Conservation (phyloP, 2,113 vertebrate genomes). For the Stigmatopora nigra region DNA sequence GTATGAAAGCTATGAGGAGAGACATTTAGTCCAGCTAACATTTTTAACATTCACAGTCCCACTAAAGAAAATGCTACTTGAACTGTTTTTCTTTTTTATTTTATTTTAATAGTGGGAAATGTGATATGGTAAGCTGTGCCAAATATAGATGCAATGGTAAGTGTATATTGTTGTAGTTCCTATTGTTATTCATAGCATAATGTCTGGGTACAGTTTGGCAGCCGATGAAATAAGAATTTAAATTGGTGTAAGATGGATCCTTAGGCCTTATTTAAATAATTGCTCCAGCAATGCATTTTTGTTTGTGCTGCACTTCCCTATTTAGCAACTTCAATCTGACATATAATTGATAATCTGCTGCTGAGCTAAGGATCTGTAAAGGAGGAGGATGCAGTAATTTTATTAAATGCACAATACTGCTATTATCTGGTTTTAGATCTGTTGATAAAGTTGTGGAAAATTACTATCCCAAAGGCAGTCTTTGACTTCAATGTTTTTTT, state of each 20-base stretch:
- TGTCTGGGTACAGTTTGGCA: conserved; percentile 22
- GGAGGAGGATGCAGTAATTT: not conserved
- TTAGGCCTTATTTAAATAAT: conserved; percentile 41
- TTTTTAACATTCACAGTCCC: not conserved
- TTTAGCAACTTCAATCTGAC: conserved; percentile 11
- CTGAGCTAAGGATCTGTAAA: conserved; percentile 1
- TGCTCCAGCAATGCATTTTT: conserved; percentile 6
- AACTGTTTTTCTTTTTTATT: not conserved
- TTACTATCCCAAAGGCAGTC: conserved; percentile 9
- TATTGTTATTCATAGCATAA: conserved; percentile 23
- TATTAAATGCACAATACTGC: not conserved
- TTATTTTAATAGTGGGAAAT: not conserved
- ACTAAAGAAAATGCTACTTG: not conserved
- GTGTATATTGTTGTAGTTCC: conserved; percentile 13
- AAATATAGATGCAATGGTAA: conserved; percentile 15
- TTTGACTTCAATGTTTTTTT: conserved; percentile 5
- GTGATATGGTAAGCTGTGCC: conserved; percentile 13
- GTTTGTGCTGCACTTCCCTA: conserved; percentile 11
- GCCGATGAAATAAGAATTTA: conserved; percentile 31
- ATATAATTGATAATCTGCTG: conserved; percentile 1
- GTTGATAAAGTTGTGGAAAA: not conserved
- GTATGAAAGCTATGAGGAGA: not conserved
- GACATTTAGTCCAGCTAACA: not conserved
- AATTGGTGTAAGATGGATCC: conserved; percentile 27
- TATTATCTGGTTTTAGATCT: not conserved